Evolutionary conservation across 2,797 vertebrate genomes (phyloP).

Genomic region (Oceanodroma leucorhoa): DNA sequence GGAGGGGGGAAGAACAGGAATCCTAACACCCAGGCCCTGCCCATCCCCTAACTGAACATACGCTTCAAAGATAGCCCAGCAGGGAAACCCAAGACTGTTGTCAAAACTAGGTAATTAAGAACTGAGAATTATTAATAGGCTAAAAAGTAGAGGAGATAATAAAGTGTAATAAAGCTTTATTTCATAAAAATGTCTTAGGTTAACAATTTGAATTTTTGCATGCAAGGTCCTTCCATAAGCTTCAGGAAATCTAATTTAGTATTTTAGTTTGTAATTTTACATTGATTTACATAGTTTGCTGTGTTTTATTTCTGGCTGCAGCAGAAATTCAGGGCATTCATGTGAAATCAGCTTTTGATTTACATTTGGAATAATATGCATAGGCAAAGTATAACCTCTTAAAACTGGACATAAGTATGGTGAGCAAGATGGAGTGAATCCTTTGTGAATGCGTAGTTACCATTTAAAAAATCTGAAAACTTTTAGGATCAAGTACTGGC

Average conservation of each 20-base stretch:
- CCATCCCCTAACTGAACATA: neutral
- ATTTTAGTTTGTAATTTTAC: neutral
- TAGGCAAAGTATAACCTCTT: neutral
- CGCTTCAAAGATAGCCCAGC: neutral
- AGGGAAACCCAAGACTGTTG: neutral
- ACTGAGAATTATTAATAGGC: neutral
- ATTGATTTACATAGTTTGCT: neutral
- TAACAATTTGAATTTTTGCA: neutral
- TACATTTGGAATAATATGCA: neutral
- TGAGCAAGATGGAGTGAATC: neutral
- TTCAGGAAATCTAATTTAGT: neutral
- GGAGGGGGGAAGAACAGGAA: neutral
- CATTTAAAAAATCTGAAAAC: neutral
- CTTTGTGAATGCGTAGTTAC: neutral
- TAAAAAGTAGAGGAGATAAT: neutral
- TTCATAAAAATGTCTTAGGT: neutral
- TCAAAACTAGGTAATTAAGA: conserved; percentile 5
- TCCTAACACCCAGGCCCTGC: neutral
- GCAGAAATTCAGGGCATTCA: neutral
- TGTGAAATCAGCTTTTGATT: neutral
- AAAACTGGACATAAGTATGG: neutral
- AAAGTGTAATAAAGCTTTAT: neutral
- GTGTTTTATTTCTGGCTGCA: neutral
- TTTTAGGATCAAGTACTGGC: neutral
- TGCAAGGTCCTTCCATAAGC: neutral